phyloP scores from a whole-genome alignment of 1,140 invertebrate species.

The Drosophila arizonae region DNA sequence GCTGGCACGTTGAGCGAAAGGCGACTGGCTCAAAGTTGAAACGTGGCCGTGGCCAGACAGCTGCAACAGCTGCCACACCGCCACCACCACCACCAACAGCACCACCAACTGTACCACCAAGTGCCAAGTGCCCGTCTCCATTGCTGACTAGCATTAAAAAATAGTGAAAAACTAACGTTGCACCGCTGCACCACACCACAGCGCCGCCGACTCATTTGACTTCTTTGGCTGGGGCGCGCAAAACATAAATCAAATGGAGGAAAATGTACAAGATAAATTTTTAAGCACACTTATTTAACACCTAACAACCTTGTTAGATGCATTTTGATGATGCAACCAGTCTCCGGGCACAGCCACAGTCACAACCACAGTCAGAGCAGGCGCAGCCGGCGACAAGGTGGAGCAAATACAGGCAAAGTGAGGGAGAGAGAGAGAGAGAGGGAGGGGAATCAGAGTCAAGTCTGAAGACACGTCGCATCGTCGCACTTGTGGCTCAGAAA shows the following conservation, averaged over 20 bases:
- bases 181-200: not conserved
- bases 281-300: conserved; percentile 82
- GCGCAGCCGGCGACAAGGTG: conserved; percentile 59
- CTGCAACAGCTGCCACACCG: conserved; percentile 50
- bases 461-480: conserved; percentile 32
- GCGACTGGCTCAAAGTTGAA: conserved; percentile 58
- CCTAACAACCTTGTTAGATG: conserved; percentile 82
- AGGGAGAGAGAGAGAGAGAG: conserved; percentile 56
- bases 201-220: conserved; percentile 40
- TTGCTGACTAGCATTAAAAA: conserved; percentile 18
- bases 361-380: conserved; percentile 22
- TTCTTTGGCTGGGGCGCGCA: conserved; percentile 39
- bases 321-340: conserved; percentile 76
- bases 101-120: conserved; percentile 1
- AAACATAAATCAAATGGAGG: conserved; percentile 79
- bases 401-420: conserved; percentile 47
- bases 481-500: conserved; percentile 62
- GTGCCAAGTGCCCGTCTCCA: conserved; percentile 15
- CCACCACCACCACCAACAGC: conserved; percentile 8
- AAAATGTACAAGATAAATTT: conserved; percentile 82
- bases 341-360: conserved; percentile 4
- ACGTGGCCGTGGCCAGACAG: conserved; percentile 53
- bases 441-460: conserved; percentile 14
- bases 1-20: conserved; percentile 47
- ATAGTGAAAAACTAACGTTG: conserved; percentile 6